These are phyloP conservation scores for Drosophila differens DNA, from an alignment of 2,888 invertebrate species.

Conservation along the genomic window DNA sequence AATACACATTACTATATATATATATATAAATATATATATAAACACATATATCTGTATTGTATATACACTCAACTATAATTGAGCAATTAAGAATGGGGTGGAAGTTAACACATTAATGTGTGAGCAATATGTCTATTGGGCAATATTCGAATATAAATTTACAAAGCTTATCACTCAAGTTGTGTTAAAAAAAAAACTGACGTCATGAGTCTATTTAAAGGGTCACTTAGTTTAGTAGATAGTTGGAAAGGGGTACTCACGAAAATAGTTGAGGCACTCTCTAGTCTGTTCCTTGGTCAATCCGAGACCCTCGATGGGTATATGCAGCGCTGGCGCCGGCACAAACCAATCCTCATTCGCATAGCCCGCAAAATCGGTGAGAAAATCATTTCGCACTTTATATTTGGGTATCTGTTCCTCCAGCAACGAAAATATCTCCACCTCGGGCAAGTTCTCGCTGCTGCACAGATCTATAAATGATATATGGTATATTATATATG, in stretches of 20 bases:
- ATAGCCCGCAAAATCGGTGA: conserved; percentile 95
- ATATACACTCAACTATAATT: conserved; percentile 27
- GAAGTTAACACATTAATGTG: not conserved
- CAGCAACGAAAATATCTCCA: conserved; percentile 97
- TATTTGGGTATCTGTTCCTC: conserved; percentile 98
- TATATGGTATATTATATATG: conserved; percentile 1
- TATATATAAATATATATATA: conserved; percentile 4
- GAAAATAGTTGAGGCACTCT: conserved; percentile 98
- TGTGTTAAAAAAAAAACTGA: not conserved
- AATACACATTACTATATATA: conserved; percentile 17
- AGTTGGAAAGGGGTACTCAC: conserved; percentile 89
- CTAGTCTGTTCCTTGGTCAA: conserved; percentile 97
- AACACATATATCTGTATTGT: conserved; percentile 5
- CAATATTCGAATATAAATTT: not conserved
- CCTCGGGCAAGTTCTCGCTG: conserved; percentile 96
- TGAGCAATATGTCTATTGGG: not conserved
- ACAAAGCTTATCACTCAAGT: conserved; percentile 15
- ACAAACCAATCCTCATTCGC: conserved; percentile 93
- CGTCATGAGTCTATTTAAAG: conserved; percentile 15
- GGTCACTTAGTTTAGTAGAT: not conserved
- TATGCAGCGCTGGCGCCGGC: conserved; percentile 93
- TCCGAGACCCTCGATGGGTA: conserved; percentile 90
- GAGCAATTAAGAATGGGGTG: conserved; percentile 25
- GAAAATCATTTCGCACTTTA: conserved; percentile 95
- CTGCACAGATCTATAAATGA: conserved; percentile 92